A percentile compares a stretch with the other conserved stretches of the same genome.
These are phyloP conservation scores for Drosophila colorata DNA, from an alignment of 2,888 invertebrate genomes.

Conservation along the genomic window DNA sequence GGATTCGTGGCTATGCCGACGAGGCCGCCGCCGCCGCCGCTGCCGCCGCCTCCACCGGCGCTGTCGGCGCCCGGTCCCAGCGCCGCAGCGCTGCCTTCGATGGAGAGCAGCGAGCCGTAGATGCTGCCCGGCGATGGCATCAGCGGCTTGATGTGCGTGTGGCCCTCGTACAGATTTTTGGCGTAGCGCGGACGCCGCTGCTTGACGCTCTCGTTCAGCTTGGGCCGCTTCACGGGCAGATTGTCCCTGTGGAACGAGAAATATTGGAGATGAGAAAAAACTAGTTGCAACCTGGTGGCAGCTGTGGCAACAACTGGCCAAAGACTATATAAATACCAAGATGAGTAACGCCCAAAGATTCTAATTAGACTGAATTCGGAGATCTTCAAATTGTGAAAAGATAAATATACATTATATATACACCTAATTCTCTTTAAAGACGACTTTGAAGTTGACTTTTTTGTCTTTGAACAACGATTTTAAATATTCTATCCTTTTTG, in stretches of 20 bases:
- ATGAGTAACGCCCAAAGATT: too few species aligned
- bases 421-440: too few species aligned
- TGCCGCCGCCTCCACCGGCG: conserved; percentile 17
- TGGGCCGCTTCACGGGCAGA: conserved; percentile 95
- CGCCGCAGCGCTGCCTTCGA: conserved; percentile 64
- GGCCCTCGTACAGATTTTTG: conserved; percentile 88
- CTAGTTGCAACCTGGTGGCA: too few species aligned
- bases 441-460: too few species aligned
- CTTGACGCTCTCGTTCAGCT: conserved; percentile 87
- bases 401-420: too few species aligned
- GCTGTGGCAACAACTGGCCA: too few species aligned
- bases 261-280: too few species aligned
- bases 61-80: conserved; percentile 1
- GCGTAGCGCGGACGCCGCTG: conserved; percentile 84
- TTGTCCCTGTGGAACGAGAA: conserved; percentile 88
- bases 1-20: conserved; percentile 74
- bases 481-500: too few species aligned
- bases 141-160: conserved; percentile 86
- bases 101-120: conserved; percentile 77
- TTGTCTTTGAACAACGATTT: too few species aligned
- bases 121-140: conserved; percentile 85
- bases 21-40: conserved; percentile 64
- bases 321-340: too few species aligned
- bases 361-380: too few species aligned
- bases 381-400: too few species aligned